Evolutionary conservation across 2,113 vertebrate genomes (phyloP).

Genomic region (Holacanthus passer): DNA sequence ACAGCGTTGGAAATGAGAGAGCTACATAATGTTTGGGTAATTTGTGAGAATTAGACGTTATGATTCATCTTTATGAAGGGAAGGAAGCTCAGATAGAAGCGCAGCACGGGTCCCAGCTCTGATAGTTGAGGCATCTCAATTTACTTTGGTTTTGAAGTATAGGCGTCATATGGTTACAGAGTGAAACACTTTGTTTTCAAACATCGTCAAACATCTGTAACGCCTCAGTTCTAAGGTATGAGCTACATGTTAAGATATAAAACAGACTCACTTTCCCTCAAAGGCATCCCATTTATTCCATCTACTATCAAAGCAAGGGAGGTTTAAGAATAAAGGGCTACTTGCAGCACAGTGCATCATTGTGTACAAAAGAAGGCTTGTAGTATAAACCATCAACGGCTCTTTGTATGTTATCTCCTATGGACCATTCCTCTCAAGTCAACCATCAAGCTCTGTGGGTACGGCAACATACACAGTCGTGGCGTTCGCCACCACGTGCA

Average conservation of each 20-base stretch:
- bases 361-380: conserved; percentile 46
- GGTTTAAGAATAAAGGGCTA: conserved; percentile 46
- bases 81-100: conserved; percentile 41
- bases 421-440: conserved; percentile 77
- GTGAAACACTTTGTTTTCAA: conserved; percentile 50
- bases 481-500: conserved; percentile 24
- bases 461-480: conserved; percentile 21
- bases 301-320: conserved; percentile 45
- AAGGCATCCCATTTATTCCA: conserved; percentile 49
- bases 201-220: conserved; percentile 49
- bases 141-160: conserved; percentile 71
- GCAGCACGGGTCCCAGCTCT: conserved; percentile 20
- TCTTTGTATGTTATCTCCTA: conserved; percentile 61
- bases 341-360: conserved; percentile 44
- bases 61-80: conserved; percentile 72
- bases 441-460: conserved; percentile 75
- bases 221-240: conserved; percentile 40
- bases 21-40: conserved; percentile 71
- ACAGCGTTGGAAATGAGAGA: conserved; percentile 71
- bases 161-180: conserved; percentile 50
- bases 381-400: conserved; percentile 58
- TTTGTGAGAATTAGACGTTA: conserved; percentile 75
- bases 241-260: conserved; percentile 57
- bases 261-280: conserved; percentile 53
- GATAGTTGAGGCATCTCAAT: conserved; percentile 58